Evolutionary conservation across 2,888 invertebrate species (phyloP), one percentile per base, ranked within the genome.

Genomic region (Dorcus parallelipipedus): DNA sequence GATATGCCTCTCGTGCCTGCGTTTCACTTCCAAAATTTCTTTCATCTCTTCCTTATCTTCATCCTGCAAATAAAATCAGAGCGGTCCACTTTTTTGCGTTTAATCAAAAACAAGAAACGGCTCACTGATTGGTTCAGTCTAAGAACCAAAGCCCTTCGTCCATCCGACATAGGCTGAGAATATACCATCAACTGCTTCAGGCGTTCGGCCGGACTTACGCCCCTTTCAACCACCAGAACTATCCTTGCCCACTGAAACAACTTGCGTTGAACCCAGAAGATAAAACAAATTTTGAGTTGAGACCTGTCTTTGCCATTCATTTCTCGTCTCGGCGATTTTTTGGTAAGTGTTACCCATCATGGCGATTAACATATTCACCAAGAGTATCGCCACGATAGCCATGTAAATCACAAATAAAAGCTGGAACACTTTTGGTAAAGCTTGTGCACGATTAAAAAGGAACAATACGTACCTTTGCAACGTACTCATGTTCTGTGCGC

Each of bases 321-420:
- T 97, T 66, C 94, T 86, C 0, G 97, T 96, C 79, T 97, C 95
- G 0, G 95, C 95, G 68, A 98, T 97, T 80, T 96, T 94, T 77
- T 96, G 95, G 76, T 98, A 99, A 3, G 98, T 98, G 78, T 97
- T 97, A 0, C 97, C 98, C 98, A 98, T 98, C 97, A 98, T 98
- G 63, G 97, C 97, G 72, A 98, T 98, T 78, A 98, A 83, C 95
- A 98, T 95, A 83, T 98, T 98, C 52, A 98, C 94, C 58, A 98
- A 82, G 38, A 98, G 81, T 59, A 98, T 90, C 0, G 95, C 95
- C 17, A 97, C 98, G 75, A 97, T 91, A 56, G 91, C 93, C 95
- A 98, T 98, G 80, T 95, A 99, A 39, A 97, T 83, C n/a, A 97
- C 91, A 79, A 98, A 98, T 9, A 97, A 82, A 10, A 91, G 81